These are phyloP conservation scores for Drosophila grimshawi DNA, from an alignment of 1,140 invertebrate genomes.

Conservation along the genomic window DNA sequence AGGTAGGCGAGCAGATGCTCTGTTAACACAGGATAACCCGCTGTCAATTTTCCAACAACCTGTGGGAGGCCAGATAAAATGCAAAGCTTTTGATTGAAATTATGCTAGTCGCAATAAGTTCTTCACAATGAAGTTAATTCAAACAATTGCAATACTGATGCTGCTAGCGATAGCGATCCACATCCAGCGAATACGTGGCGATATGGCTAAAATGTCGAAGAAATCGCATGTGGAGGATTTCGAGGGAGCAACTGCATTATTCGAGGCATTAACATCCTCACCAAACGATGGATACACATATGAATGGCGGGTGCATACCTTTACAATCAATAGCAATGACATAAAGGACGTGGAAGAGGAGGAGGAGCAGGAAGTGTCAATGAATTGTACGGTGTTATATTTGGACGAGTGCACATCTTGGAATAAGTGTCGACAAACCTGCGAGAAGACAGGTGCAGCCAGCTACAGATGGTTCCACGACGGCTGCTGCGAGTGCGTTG, in stretches of 20 bases:
- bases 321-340: slow-evolving; percentile 87
- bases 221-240: slow-evolving; percentile 95
- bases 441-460: slow-evolving; percentile 64
- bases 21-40: slow-evolving; percentile 4
- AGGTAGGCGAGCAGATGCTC: slow-evolving; percentile 32
- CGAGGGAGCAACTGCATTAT: slow-evolving; percentile 91
- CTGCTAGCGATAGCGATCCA: slow-evolving; percentile 6
- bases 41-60: not conserved
- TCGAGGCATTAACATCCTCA: slow-evolving; percentile 91
- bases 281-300: slow-evolving; percentile 86
- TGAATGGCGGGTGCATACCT: slow-evolving; percentile 91
- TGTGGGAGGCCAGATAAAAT: slow-evolving; percentile 4
- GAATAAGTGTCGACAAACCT: slow-evolving; percentile 88
- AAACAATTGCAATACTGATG: slow-evolving; percentile 86
- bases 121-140: slow-evolving; percentile 31
- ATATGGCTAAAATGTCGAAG: slow-evolving; percentile 85
- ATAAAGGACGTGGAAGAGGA: not conserved
- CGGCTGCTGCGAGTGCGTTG: slow-evolving; percentile 97
- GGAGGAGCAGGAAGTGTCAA: not conserved
- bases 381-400: slow-evolving; percentile 96
- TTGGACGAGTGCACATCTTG: slow-evolving; percentile 95
- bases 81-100: not conserved
- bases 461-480: slow-evolving; percentile 94
- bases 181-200: slow-evolving; percentile 71
- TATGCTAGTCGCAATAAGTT: slow-evolving; percentile 27